Conservation (phyloP, 2,888 invertebrate species). For the Synanthedon vespiformis region DNA sequence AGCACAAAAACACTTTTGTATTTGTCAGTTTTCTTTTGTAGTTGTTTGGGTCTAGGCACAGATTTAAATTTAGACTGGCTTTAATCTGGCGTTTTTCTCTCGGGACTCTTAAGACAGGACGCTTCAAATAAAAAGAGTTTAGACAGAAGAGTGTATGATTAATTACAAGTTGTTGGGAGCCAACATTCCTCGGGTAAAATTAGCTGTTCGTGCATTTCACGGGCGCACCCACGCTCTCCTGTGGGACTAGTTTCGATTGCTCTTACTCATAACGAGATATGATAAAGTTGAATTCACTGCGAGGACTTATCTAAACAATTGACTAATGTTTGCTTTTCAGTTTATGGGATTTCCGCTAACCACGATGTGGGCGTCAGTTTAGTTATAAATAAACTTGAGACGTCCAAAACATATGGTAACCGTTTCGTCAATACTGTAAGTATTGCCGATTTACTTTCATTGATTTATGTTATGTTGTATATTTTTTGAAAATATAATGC, state of each 20-base stretch:
- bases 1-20: background rate
- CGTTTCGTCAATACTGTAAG: too few species aligned
- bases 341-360: background rate
- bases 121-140: conserved; percentile 19
- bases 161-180: conserved; percentile 39
- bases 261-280: conserved; percentile 5
- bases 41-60: background rate
- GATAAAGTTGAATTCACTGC: background rate
- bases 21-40: background rate
- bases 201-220: conserved; percentile 42
- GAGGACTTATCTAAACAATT: background rate
- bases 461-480: too few species aligned
- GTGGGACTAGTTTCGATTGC: conserved; percentile 12
- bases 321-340: background rate
- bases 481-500: too few species aligned
- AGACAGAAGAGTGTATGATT: conserved; percentile 24
- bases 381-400: too few species aligned
- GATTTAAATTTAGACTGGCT: background rate
- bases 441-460: too few species aligned
- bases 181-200: conserved; percentile 53
- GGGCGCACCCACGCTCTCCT: conserved; percentile 33
- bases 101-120: conserved; percentile 8
- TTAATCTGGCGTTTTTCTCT: background rate
- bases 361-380: too few species aligned
- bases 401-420: too few species aligned